These are phyloP conservation scores for Saguinus imperator DNA, from an alignment of 2,113 vertebrate genomes.

Conservation along the genomic window DNA sequence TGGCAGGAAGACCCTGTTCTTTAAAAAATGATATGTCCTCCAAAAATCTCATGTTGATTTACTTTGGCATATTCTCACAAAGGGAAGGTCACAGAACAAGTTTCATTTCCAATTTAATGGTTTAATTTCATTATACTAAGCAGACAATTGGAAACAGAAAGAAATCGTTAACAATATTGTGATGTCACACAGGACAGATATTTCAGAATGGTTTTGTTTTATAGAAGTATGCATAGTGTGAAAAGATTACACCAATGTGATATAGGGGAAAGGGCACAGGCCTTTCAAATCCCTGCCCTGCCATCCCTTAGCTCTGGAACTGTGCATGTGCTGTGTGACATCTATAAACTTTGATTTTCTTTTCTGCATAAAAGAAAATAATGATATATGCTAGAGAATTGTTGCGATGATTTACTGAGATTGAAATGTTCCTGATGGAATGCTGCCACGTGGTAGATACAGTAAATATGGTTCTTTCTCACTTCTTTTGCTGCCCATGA, in stretches of 20 bases:
- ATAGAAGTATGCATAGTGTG: background rate
- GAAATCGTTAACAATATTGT: background rate
- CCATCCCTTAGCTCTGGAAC: background rate
- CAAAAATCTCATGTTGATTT: background rate
- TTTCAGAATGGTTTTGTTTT: conserved; percentile 36
- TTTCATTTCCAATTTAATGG: conserved; percentile 43
- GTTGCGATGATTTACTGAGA: background rate
- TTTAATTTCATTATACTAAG: conserved; percentile 30
- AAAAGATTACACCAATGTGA: background rate
- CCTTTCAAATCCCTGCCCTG: background rate
- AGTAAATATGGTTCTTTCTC: background rate
- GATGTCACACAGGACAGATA: background rate
- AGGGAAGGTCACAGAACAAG: background rate
- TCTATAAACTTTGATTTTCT: background rate
- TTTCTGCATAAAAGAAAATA: background rate
- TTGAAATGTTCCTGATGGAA: background rate
- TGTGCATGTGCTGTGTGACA: background rate
- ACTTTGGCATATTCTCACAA: background rate
- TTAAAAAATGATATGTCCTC: background rate
- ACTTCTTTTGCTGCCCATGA: background rate
- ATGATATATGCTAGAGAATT: no score
- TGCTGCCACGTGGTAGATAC: background rate
- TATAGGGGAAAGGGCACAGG: background rate
- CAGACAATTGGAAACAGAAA: conserved; percentile 35
- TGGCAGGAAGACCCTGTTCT: background rate